Evolutionary conservation across 1,140 invertebrate genomes (phyloP), one percentile per base, ranked within the genome.

Genomic region (Pissodes strobi): DNA sequence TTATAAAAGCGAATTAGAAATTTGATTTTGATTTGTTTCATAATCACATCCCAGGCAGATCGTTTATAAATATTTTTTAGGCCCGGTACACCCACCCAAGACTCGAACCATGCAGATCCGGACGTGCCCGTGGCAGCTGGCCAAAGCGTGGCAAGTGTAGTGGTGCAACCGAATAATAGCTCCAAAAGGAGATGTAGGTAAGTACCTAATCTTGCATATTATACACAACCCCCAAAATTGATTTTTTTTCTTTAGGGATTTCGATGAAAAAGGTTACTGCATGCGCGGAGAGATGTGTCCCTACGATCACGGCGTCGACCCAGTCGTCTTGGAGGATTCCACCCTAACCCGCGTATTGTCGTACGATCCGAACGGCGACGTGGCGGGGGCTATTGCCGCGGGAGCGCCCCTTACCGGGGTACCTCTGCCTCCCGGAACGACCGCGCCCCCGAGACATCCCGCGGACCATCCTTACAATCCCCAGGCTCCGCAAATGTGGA

Each of bases 221-320:
- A 17, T 39, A 39, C 12, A 13, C 4, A n/a, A 17, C 15, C 4
- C 4, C 38, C 4, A 5, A 5, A 39, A 3, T 39, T 39, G 4
- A 27, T 6, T 21, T 46, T 46, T 46, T 6, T 39, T 46, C 21
- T 64, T 23, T n/a, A 58, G 63, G 52, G 88, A 90, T 77, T 90
- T 88, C 73, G 88, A 90, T 75, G 88, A 79, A 49, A 76, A 76
- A 60, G 66, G 95, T 2, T 97, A 92, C 75, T 98, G 96, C 77
- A 94, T 97, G 86, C 83, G 92, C 22, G 95, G 95, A 6, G 95
- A 98, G 79, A 84, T 94, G 43, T 98, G 96, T 80, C 93, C 91
- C 13, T 98, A 87, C 83, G 95, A 98, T 82, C 95, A 98, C 80
- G 95, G 96, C 12, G 85, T 86, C 2, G 95, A 98, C 80, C 95